Conservation (phyloP, 2,888 invertebrate genomes). For the Ichneumoninae sp. region DNA sequence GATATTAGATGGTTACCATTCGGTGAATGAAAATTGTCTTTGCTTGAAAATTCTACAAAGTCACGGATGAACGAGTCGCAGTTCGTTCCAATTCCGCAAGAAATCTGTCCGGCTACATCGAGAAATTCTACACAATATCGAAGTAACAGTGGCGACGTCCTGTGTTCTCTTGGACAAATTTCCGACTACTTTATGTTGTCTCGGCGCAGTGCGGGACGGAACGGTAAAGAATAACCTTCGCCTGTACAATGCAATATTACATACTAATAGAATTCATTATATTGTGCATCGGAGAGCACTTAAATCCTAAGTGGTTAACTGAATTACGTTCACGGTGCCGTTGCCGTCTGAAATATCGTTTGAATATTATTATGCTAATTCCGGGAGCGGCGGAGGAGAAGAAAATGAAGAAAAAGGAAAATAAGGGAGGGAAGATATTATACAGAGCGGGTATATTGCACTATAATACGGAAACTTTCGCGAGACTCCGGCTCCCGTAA, state of each 20-base stretch:
- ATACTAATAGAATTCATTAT: slow-evolving; percentile 73
- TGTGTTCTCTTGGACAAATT: neutral
- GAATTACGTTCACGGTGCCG: slow-evolving; percentile 72
- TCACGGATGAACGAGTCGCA: neutral
- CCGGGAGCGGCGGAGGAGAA: slow-evolving; percentile 31
- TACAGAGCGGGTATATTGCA: slow-evolving; percentile 2
- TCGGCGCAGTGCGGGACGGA: neutral
- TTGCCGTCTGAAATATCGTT: slow-evolving; percentile 69
- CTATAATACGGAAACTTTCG: slow-evolving; percentile 60
- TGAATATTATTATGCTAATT: slow-evolving; percentile 74
- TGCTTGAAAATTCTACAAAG: neutral
- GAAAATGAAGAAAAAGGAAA: slow-evolving; percentile 18
- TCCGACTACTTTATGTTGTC: neutral
- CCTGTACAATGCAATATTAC: slow-evolving; percentile 23
- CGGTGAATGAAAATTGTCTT: neutral
- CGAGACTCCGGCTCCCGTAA: slow-evolving; percentile 61
- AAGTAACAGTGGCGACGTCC: neutral
- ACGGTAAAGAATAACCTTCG: neutral
- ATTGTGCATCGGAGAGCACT: slow-evolving; percentile 76
- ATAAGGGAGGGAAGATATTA: slow-evolving; percentile 5
- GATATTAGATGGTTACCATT: neutral
- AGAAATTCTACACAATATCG: neutral
- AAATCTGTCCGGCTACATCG: neutral
- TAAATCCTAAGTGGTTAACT: slow-evolving; percentile 75
- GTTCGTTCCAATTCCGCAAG: neutral